phyloP scores from a whole-genome alignment of 2,797 vertebrate species.

The Crenuchus spilurus region DNA sequence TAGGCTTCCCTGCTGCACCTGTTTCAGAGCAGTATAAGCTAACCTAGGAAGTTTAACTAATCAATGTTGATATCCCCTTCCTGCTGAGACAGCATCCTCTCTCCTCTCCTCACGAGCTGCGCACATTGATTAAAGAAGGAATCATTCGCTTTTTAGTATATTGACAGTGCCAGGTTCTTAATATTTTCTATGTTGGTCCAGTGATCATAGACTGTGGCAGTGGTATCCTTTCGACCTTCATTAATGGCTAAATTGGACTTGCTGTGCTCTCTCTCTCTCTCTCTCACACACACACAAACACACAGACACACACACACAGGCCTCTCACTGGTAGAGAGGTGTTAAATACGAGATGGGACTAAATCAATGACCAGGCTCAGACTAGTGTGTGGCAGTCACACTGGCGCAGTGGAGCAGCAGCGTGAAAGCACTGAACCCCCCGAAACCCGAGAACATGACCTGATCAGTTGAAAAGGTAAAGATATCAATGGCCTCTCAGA shows the following conservation, averaged over 20 bases:
- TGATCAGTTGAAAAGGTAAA: constrained; percentile 87
- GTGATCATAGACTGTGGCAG: constrained; percentile 23
- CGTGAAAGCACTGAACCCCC: constrained; percentile 40
- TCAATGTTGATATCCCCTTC: constrained; percentile 42
- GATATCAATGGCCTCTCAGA: constrained; percentile 85
- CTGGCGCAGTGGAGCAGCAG: constrained; percentile 52
- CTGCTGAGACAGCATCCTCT: constrained; percentile 44
- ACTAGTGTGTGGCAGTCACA: constrained; percentile 62
- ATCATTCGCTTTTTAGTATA: constrained; percentile 46
- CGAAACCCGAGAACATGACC: constrained; percentile 81
- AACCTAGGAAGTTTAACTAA: constrained; percentile 34
- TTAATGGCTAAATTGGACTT: constrained; percentile 53
- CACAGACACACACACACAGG: constrained; percentile 35
- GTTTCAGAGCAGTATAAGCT: constrained; percentile 10
- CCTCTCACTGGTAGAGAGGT: constrained; percentile 71
- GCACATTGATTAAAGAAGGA: constrained; percentile 46
- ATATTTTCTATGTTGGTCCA: constrained; percentile 42
- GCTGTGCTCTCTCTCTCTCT: constrained; percentile 28
- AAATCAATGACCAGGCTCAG: constrained; percentile 77
- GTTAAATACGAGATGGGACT: constrained; percentile 76
- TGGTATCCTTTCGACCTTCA: constrained; percentile 59
- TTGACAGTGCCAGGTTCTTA: constrained; percentile 36
- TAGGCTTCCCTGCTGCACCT: constrained; percentile 14
- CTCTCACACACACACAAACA: constrained; percentile 32
- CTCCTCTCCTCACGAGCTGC: constrained; percentile 13